A percentile compares a stretch with the other conserved stretches of the same genome.
phyloP scores from a whole-genome alignment of 2,797 vertebrate species.

The Sparus aurata region DNA sequence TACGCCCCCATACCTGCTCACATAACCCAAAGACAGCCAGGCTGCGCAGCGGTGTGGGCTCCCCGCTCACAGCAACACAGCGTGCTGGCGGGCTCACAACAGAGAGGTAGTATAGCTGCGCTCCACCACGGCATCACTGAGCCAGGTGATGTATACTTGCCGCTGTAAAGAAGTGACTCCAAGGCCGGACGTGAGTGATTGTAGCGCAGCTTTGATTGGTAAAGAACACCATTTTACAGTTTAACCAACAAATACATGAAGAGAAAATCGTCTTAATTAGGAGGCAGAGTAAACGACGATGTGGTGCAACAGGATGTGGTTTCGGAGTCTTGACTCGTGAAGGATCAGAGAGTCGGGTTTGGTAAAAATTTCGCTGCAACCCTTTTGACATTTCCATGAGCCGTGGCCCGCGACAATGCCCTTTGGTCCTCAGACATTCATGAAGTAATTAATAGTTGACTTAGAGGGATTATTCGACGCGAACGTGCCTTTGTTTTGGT shows the following conservation, averaged over 20 bases:
- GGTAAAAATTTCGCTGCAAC: conserved; percentile 46
- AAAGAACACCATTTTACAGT: neutral
- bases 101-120: conserved; percentile 62
- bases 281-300: neutral
- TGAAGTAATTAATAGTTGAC: conserved; percentile 82
- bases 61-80: conserved; percentile 71
- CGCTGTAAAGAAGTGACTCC: conserved; percentile 37
- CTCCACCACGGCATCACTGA: conserved; percentile 44
- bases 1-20: conserved; percentile 73
- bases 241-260: conserved; percentile 9
- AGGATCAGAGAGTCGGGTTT: conserved; percentile 31
- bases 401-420: conserved; percentile 66
- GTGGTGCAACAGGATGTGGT: neutral
- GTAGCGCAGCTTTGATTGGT: conserved; percentile 13
- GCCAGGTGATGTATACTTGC: conserved; percentile 64
- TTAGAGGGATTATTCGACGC: conserved; percentile 80
- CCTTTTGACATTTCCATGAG: conserved; percentile 66
- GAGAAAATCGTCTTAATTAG: conserved; percentile 5
- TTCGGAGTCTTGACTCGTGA: conserved; percentile 23
- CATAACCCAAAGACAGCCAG: conserved; percentile 72
- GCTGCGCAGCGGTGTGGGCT: conserved; percentile 63
- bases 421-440: conserved; percentile 75
- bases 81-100: conserved; percentile 69
- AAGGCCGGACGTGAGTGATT: conserved; percentile 18
- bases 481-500: conserved; percentile 76